phyloP scores from a whole-genome alignment of 1,140 invertebrate genomes.

The Cyrtorhinus lividipennis region DNA sequence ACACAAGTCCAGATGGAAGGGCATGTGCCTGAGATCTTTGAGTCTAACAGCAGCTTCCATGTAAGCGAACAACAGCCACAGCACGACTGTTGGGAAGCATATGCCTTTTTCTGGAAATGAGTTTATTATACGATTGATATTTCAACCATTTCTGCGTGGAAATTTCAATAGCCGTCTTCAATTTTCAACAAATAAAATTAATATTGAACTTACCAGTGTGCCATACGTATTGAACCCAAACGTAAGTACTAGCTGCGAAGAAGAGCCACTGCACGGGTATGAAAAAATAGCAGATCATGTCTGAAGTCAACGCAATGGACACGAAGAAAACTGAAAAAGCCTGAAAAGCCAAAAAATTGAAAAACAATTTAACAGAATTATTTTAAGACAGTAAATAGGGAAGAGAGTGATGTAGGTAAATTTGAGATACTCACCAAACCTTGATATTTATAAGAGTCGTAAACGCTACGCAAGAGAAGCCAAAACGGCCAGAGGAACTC shows the following conservation, averaged over 20 bases:
- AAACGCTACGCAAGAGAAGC: conserved; percentile 87
- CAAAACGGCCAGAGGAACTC: conserved; percentile 99
- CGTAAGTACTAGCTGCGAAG: conserved; percentile 95
- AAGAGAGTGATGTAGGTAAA: too few relatives aligned
- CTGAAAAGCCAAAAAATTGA: conserved; percentile 44
- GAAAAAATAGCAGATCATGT: conserved; percentile 98
- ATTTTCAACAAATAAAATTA: too few relatives aligned
- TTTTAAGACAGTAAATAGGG: too few relatives aligned
- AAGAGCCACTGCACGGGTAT: conserved; percentile 97
- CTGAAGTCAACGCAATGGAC: conserved; percentile 93
- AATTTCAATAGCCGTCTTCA: too few relatives aligned
- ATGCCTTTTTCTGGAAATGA: conserved; percentile 70
- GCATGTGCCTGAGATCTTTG: conserved; percentile 71
- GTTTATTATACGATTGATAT: conserved; percentile 25
- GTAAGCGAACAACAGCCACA: conserved; percentile 92
- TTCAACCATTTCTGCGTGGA: too few relatives aligned
- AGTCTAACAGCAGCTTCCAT: conserved; percentile 82
- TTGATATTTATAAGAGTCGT: conserved; percentile 98
- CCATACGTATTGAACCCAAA: conserved; percentile 98
- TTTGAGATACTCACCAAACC: conserved; percentile 71
- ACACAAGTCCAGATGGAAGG: conserved; percentile 85
- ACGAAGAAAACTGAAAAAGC: conserved; percentile 98
- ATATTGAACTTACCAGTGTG: conserved; percentile 76
- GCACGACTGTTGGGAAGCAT: conserved; percentile 83
- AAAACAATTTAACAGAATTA: background rate